Evolutionary conservation across 2,888 invertebrate genomes (phyloP).

Genomic region (Stomorhina lunata): DNA sequence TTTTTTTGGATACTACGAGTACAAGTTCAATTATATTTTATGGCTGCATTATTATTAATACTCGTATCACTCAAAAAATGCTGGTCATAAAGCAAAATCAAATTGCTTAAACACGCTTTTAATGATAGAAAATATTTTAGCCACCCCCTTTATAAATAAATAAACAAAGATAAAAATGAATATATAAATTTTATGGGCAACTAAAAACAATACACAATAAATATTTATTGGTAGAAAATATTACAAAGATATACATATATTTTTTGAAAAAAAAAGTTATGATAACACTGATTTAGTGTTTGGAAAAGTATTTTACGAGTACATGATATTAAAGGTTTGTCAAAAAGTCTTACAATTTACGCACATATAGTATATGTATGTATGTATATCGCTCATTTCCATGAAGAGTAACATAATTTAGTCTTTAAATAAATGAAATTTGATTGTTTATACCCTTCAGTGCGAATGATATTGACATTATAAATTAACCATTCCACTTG

Average conservation of each 20-base stretch:
- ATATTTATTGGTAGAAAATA: background rate
- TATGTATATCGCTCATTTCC: too few relatives aligned
- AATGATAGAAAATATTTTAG: constrained; percentile 2
- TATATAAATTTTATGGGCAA: background rate
- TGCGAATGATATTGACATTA: too few relatives aligned
- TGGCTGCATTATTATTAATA: background rate
- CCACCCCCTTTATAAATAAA: constrained; percentile 23
- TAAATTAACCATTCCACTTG: too few relatives aligned
- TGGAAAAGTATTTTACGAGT: too few relatives aligned
- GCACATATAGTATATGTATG: too few relatives aligned
- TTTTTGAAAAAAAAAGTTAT: background rate
- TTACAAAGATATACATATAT: background rate
- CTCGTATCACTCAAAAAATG: background rate
- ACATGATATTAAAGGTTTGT: too few relatives aligned
- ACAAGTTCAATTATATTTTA: background rate
- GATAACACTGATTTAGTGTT: constrained; percentile 6
- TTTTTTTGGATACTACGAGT: background rate
- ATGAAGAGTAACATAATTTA: too few relatives aligned
- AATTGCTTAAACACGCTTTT: background rate
- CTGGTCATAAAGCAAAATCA: constrained; percentile 31
- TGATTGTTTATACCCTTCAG: too few relatives aligned
- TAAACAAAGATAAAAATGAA: background rate
- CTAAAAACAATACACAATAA: background rate
- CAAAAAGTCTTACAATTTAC: too few relatives aligned
- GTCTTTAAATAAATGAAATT: too few relatives aligned